These are phyloP conservation scores for Gallinago jamesoni DNA, from an alignment of 2,113 vertebrate genomes.

Conservation along the genomic window DNA sequence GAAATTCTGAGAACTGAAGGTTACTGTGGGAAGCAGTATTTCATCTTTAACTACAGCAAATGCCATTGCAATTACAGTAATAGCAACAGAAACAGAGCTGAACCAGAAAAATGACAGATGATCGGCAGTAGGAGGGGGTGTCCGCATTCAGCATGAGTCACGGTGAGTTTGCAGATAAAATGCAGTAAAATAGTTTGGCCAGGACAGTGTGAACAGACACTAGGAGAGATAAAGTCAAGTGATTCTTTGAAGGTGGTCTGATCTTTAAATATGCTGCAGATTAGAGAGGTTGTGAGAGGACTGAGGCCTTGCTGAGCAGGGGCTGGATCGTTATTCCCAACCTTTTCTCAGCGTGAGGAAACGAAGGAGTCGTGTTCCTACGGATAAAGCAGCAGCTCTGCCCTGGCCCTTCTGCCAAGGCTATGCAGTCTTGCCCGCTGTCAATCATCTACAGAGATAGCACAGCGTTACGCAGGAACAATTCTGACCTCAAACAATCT, in stretches of 20 bases:
- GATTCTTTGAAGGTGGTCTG: constrained; percentile 62
- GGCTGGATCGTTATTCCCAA: not conserved
- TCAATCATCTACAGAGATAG: not conserved
- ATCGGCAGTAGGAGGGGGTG: not conserved
- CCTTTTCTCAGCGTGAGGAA: not conserved
- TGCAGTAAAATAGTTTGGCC: constrained; percentile 39
- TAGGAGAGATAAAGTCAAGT: constrained; percentile 56
- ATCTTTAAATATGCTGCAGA: constrained; percentile 29
- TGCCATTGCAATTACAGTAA: not conserved
- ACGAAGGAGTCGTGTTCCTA: not conserved
- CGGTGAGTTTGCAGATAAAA: constrained; percentile 40
- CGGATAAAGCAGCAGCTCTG: not conserved
- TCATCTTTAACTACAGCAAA: not conserved
- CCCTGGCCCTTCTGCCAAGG: constrained; percentile 8
- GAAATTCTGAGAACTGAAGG: not conserved
- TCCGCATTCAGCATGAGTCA: not conserved
- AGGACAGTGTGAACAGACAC: constrained; percentile 60
- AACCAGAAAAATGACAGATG: not conserved
- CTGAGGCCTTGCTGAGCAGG: not conserved
- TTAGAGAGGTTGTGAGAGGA: constrained; percentile 16
- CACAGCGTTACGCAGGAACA: not conserved
- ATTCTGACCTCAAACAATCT: not conserved
- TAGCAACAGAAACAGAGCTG: not conserved
- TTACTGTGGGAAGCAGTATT: constrained; percentile 2
- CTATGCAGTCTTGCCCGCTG: not conserved